Evolutionary conservation across 2,113 vertebrate genomes (phyloP).

Genomic region (Corvus cornix): DNA sequence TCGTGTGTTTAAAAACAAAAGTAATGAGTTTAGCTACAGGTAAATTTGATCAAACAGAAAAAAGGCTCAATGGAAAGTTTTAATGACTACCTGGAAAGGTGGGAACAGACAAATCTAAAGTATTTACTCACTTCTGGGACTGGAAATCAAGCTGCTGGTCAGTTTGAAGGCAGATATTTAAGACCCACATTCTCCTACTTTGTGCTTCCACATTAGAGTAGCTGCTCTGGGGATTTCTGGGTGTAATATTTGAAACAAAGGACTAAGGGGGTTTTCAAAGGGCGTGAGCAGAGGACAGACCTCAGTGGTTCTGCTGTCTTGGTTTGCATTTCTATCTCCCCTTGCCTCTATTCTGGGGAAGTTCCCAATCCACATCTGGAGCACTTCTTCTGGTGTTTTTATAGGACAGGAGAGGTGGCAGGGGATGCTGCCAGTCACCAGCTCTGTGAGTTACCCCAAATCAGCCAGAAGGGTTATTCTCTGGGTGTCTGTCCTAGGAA

Average conservation of each 20-base stretch:
- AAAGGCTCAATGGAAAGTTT: background rate
- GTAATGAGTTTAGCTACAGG: background rate
- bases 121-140: background rate
- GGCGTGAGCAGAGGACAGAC: background rate
- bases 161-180: background rate
- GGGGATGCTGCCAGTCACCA: background rate
- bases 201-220: background rate
- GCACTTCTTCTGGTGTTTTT: background rate
- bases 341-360: background rate
- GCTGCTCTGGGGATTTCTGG: background rate
- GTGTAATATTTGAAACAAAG: background rate
- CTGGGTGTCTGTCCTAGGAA: background rate
- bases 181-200: background rate
- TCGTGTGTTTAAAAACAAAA: background rate
- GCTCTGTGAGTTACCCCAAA: background rate
- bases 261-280: background rate
- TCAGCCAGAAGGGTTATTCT: background rate
- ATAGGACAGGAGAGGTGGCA: background rate
- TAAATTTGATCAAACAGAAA: background rate
- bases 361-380: rapidly evolving
- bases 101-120: background rate
- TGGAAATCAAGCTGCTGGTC: background rate
- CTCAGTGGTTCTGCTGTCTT: background rate
- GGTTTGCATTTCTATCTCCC: background rate
- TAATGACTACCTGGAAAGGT: background rate